Conservation (phyloP, 2,113 vertebrate genomes). For the Cygnus buccinator region DNA sequence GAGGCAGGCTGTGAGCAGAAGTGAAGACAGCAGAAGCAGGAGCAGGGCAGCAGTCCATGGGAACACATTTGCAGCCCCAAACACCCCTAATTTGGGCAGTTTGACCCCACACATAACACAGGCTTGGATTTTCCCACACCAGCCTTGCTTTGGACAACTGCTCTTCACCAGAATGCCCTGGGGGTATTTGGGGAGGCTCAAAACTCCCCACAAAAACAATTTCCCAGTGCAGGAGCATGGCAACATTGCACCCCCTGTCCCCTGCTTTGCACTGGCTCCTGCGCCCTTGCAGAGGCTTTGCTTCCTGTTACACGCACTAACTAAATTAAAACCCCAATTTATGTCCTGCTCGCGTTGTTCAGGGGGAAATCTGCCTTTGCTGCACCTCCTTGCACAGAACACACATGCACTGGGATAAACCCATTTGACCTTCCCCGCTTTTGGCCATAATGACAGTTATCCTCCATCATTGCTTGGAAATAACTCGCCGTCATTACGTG, state of each 20-base stretch:
- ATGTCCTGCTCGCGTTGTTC: neutral
- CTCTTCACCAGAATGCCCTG: rapidly evolving
- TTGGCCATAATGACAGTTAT: conserved; percentile 59
- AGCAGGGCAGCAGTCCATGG: rapidly evolving
- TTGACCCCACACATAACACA: rapidly evolving
- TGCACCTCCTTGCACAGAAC: rapidly evolving
- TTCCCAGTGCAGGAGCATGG: rapidly evolving
- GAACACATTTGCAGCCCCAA: neutral
- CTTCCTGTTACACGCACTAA: too few relatives aligned
- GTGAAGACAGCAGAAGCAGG: neutral
- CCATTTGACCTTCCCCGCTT: conserved; percentile 63
- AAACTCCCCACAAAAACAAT: neutral
- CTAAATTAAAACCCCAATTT: neutral
- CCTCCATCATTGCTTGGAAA: conserved; percentile 57
- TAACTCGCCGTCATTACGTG: conserved; percentile 5
- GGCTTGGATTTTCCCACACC: rapidly evolving
- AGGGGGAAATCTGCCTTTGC: neutral
- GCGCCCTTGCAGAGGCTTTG: too few relatives aligned
- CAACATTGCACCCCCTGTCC: too few relatives aligned
- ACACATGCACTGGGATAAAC: neutral
- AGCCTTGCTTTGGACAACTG: neutral
- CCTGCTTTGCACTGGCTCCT: too few relatives aligned
- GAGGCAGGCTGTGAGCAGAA: rapidly evolving
- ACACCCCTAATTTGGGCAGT: rapidly evolving
- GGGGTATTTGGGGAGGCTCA: neutral